Percentiles rank a stretch among this genome's conserved stretches.
Evolutionary conservation across 1,140 invertebrate genomes (phyloP).

Genomic region (Muscidifurax raptorellus): DNA sequence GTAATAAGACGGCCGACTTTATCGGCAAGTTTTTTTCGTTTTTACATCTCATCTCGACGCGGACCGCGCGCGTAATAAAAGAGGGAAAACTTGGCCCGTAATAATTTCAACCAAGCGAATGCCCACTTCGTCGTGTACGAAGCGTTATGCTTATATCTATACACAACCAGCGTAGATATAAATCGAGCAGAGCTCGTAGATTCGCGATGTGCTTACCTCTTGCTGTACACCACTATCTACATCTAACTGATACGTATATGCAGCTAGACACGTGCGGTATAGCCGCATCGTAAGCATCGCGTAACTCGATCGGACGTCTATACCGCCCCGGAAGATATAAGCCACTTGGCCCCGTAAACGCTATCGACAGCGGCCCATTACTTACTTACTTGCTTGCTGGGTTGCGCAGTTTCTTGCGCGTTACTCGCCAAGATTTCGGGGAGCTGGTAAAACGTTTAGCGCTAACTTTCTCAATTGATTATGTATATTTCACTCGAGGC

Average conservation of each 20-base stretch:
- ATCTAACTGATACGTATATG: not conserved
- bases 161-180: not conserved
- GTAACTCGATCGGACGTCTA: slow-evolving; percentile 40
- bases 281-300: slow-evolving; percentile 13
- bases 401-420: not conserved
- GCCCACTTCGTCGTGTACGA: not conserved
- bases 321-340: not conserved
- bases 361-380: slow-evolving; percentile 40
- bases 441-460: not conserved
- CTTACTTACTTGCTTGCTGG: slow-evolving; percentile 15
- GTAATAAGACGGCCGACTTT: too few relatives aligned
- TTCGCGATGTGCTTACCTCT: slow-evolving; percentile 1
- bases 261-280: not conserved
- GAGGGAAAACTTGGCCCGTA: too few relatives aligned
- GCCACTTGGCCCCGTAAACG: slow-evolving; percentile 32
- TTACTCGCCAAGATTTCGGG: not conserved
- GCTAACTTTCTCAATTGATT: not conserved
- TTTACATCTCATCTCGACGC: too few relatives aligned
- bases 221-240: not conserved
- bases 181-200: not conserved
- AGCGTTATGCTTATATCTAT: not conserved
- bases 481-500: not conserved
- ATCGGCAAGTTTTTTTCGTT: too few relatives aligned
- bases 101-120: too few relatives aligned
- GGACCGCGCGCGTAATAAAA: slow-evolving; percentile 4